A percentile compares a stretch with the other conserved stretches of the same genome.
Conservation (phyloP, 2,888 invertebrate species). For the Gibbula magus region DNA sequence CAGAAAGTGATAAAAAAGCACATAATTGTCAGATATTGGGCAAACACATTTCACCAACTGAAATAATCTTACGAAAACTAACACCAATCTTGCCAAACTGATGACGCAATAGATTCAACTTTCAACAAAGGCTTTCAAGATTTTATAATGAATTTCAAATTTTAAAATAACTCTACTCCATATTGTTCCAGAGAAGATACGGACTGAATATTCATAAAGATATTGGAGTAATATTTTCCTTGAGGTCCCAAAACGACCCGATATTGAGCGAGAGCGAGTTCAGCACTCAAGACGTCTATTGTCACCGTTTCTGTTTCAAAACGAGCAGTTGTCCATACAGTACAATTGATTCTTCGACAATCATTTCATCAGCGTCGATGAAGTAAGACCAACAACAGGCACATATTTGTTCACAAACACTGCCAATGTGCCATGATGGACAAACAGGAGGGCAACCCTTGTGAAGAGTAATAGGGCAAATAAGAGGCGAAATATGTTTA, state of each 20-base stretch:
- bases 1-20: no score
- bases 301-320: slow-evolving; percentile 2
- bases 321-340: not conserved
- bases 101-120: no score
- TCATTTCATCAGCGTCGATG: slow-evolving; percentile 15
- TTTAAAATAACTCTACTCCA: no score
- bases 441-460: not conserved
- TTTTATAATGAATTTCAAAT: no score
- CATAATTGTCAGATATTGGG: no score
- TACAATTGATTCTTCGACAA: not conserved
- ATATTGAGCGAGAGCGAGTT: not conserved
- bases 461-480: not conserved
- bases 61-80: no score
- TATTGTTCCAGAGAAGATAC: no score
- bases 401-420: slow-evolving; percentile 8
- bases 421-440: not conserved
- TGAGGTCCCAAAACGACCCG: not conserved
- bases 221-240: no score
- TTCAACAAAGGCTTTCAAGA: no score
- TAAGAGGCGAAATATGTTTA: slow-evolving; percentile 9
- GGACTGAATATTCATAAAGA: no score
- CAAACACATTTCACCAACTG: no score
- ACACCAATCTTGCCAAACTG: no score
- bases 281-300: not conserved
- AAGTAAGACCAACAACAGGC: slow-evolving; percentile 15